phyloP scores from a whole-genome alignment of 2,113 vertebrate genomes.

The Hippocampus comes region DNA sequence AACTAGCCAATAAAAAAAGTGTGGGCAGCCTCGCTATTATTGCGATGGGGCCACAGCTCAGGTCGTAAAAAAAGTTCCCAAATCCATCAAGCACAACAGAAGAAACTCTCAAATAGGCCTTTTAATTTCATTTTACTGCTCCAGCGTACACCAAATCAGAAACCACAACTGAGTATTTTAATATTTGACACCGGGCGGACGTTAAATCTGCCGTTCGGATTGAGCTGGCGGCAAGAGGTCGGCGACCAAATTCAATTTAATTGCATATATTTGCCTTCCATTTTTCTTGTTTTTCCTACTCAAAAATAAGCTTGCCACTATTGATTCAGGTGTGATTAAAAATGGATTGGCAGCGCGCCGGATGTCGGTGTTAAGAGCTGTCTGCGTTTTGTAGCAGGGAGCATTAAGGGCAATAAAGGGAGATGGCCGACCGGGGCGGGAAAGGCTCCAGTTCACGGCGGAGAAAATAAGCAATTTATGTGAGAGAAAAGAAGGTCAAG shows the following conservation, averaged over 20 bases:
- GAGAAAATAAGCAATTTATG: slow-evolving; percentile 70
- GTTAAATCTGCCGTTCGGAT: slow-evolving; percentile 41
- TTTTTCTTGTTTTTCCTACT: slow-evolving; percentile 31
- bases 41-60: slow-evolving; percentile 46
- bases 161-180: slow-evolving; percentile 59
- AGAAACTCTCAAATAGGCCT: slow-evolving; percentile 46
- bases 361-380: slow-evolving; percentile 25
- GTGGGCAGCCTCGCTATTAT: slow-evolving; percentile 24
- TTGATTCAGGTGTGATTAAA: slow-evolving; percentile 66
- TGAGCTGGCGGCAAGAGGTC: slow-evolving; percentile 1
- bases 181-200: slow-evolving; percentile 40
- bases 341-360: slow-evolving; percentile 60
- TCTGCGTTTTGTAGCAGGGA: slow-evolving; percentile 42
- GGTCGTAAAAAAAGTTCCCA: slow-evolving; percentile 50
- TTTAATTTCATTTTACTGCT: slow-evolving; percentile 60
- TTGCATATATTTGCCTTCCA: slow-evolving; percentile 10
- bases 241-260: slow-evolving; percentile 19
- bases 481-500: slow-evolving; percentile 53
- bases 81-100: slow-evolving; percentile 49
- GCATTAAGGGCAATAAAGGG: slow-evolving; percentile 71
- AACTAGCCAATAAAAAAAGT: slow-evolving; percentile 27
- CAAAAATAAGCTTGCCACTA: slow-evolving; percentile 42
- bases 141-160: slow-evolving; percentile 50
- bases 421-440: slow-evolving; percentile 41
- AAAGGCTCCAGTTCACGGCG: slow-evolving; percentile 57